Percentiles rank a stretch among this genome's conserved stretches.
Evolutionary conservation across 2,797 vertebrate genomes (phyloP).

Genomic region (Tenualosa thibaudeaui): DNA sequence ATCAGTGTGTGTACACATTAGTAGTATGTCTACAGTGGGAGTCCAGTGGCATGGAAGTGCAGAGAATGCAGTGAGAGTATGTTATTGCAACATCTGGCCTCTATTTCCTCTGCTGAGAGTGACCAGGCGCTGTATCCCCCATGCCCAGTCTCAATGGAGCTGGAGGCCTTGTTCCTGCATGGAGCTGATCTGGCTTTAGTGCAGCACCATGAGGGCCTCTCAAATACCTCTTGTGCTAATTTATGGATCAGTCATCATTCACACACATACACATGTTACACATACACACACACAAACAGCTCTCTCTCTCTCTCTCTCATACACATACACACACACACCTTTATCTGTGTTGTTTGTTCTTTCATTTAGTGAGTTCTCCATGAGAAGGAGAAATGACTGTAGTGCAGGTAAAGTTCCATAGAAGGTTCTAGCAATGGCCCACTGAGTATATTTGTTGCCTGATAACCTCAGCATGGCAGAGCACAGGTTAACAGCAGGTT

Average conservation of each 20-base stretch:
- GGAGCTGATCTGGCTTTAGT: neutral
- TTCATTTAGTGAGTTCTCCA: neutral
- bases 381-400: too few relatives aligned
- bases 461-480: neutral
- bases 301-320: too few relatives aligned
- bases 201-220: neutral
- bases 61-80: neutral
- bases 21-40: neutral
- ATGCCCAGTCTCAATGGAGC: neutral
- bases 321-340: neutral
- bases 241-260: neutral
- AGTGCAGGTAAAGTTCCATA: neutral
- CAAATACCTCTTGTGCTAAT: neutral
- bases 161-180: neutral
- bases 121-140: neutral
- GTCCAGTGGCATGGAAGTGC: neutral
- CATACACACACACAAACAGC: neutral
- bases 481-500: neutral
- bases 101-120: neutral
- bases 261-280: constrained; percentile 15
- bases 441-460: neutral
- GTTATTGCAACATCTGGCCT: neutral
- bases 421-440: neutral
- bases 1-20: neutral
- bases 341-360: neutral